Evolutionary conservation across 2,888 invertebrate genomes (phyloP).

Genomic region (Xiphydria camelus): DNA sequence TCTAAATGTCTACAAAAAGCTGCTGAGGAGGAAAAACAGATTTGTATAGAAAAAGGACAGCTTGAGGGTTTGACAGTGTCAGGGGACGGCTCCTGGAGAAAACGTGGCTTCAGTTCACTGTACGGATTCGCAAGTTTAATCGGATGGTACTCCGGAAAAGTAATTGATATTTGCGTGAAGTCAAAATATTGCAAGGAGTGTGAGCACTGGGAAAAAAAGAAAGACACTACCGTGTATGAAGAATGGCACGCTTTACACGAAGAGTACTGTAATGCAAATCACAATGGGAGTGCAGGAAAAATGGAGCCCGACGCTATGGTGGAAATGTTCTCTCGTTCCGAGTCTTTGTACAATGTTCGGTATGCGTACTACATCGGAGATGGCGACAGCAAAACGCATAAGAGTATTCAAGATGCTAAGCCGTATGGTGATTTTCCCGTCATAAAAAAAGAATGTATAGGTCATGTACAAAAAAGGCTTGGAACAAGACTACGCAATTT

Average conservation of each 20-base stretch:
- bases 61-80: constrained; percentile 17
- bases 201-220: constrained; percentile 8
- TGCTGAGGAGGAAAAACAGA: too few species aligned
- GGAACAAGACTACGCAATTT: too few species aligned
- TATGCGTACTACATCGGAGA: background rate
- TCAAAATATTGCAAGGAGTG: constrained; percentile 4
- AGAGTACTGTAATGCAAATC: background rate
- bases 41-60: too few species aligned
- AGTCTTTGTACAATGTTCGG: background rate
- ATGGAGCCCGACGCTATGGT: constrained; percentile 3
- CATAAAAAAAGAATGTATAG: constrained; percentile 19
- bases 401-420: constrained; percentile 9
- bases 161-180: constrained; percentile 13
- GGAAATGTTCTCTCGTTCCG: background rate
- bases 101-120: constrained; percentile 13
- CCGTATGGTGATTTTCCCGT: constrained; percentile 15
- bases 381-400: constrained; percentile 15
- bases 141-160: constrained; percentile 14
- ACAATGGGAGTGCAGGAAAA: background rate
- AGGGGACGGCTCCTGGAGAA: constrained; percentile 15
- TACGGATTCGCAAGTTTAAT: constrained; percentile 19
- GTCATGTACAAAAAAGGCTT: too few species aligned
- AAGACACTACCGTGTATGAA: constrained; percentile 1
- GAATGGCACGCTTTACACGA: constrained; percentile 5
- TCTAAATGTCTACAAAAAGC: too few species aligned